Evolutionary conservation across 2,113 vertebrate genomes (phyloP), one percentile per base, ranked within the genome.

Genomic region (Centropristis striata): DNA sequence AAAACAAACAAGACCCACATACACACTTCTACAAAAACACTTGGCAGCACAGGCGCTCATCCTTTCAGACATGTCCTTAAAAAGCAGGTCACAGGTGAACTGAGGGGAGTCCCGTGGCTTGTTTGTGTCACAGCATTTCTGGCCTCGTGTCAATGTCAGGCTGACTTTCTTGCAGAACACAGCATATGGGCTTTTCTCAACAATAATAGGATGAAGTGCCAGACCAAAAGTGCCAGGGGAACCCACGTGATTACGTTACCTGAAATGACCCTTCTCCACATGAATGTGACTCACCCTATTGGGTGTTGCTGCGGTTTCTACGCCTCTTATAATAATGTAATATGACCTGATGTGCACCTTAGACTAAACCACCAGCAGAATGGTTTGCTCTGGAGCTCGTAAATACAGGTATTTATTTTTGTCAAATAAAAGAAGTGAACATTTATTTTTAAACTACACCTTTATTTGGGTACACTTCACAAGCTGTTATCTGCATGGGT

Each of bases 1-100:
- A 90, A 89, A 90, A 90, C 86, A 92, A 92, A 91, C 83, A 91
- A 78, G 71, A 49, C 63, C 84, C 41, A 88, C 46, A 88, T 64
- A 77, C 50, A 71, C 49, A 68, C 64, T 44, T 42, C 66, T 58
- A 79, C 49, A 68, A 80, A 87, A 77, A 74, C 73, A 85, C 75
- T 86, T 84, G 84, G 84, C 87, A 84, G 78, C 65, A 57, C 60
- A 59, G 9, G 49, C 27, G 14, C 70, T 89, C 87, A 68, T 87
- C 71, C 78, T 77, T 75, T 70, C 50, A 63, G 72, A 70, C 57
- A 44, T 85, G 86, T 91, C 90, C 87, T 92, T 20, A 92, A 75
- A 88, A 87, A 73, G 47, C 80, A 86, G 91, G 90, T 90, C 86
- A 81, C 81, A 90, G 90, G 88, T 90, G 77, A 83, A 82, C 4